A percentile compares a stretch with the other conserved stretches of the same genome.
phyloP scores from a whole-genome alignment of 2,113 vertebrate species.

The Abramis brama region DNA sequence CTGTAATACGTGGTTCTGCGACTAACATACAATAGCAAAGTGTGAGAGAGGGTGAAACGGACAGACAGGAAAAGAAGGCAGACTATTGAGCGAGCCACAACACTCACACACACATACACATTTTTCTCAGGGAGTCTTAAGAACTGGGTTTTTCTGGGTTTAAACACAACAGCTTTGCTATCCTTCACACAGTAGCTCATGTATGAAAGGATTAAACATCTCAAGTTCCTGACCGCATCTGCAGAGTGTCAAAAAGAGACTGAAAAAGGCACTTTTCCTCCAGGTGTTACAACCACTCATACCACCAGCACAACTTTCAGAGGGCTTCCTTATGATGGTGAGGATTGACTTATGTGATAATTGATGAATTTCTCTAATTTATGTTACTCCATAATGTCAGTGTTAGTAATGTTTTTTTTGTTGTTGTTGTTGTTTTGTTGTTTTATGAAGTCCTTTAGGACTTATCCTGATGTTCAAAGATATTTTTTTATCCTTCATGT shows the following conservation, averaged over 20 bases:
- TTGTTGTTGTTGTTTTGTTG: no score
- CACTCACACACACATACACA: slow-evolving; percentile 3
- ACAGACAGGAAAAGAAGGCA: slow-evolving; percentile 21
- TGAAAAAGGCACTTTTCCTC: slow-evolving; percentile 14
- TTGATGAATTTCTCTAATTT: neutral
- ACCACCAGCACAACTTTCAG: neutral
- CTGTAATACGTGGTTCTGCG: slow-evolving; percentile 31
- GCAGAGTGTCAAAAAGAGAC: slow-evolving; percentile 37
- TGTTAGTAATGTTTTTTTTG: neutral
- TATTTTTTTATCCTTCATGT: no score
- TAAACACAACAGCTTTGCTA: slow-evolving; percentile 42
- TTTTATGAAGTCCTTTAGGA: no score
- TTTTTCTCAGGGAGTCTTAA: slow-evolving; percentile 21
- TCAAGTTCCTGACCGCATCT: slow-evolving; percentile 50
- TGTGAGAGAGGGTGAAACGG: slow-evolving; percentile 39
- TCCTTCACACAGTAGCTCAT: slow-evolving; percentile 42
- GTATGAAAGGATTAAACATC: slow-evolving; percentile 47
- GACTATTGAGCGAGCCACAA: slow-evolving; percentile 30
- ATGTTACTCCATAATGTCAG: neutral
- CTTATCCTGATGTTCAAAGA: no score
- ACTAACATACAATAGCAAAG: slow-evolving; percentile 43
- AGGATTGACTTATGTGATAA: neutral
- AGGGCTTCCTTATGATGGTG: neutral
- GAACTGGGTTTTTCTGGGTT: slow-evolving; percentile 21
- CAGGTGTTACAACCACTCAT: slow-evolving; percentile 3